Evolutionary conservation across 64 coral and sea anemone species (phyloP), one percentile per base, ranked within the genome.

Genomic region (Porites lutea): DNA sequence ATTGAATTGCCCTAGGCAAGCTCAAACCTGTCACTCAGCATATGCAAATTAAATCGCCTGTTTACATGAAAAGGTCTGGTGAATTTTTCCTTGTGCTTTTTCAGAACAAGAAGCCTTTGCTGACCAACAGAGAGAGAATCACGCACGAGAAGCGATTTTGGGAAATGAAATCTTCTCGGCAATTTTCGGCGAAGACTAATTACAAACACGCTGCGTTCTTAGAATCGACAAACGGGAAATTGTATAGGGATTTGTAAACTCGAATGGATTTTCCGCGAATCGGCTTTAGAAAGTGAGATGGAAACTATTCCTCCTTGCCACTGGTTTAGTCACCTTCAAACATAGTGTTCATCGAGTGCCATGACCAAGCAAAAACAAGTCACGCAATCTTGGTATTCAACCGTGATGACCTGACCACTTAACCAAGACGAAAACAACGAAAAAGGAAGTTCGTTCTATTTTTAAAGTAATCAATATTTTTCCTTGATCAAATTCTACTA

Each of bases 381-480:
- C 44, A 84, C 81, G 63, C 81, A 50, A 84, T 84, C 81, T 14
- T 6, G 8, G 22, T 4, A 18, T 12, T 15, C 14, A 50, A 76
- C 50, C 1, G 13, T 50, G 50, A 50, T 55, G 7, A 20, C 15
- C n/a, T 78, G 52, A 57, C 75, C 75, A 54, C n/a, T 78, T 3
- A n/a, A 53, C 75, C 75, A 45, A 49, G 23, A 5, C 58, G 7
- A 77, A 52, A 77, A 77, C 47, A 5, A 49, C 5, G 21, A 21
- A 16, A 10, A 13, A 63, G 81, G 81, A 84, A 84, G 59, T 84
- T 52, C 44, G 67, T 84, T 84, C 81, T 84, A 84, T 84, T 84
- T 69, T 84, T 84, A 84, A 46, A 64, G 47, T 23, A 15, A 68
- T 22, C 63, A 69, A 84, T 62, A 44, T 57, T 13, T 0, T 5